Evolutionary conservation across 2,113 vertebrate species (phyloP).

Genomic region (Phylloscopus trochiloides): DNA sequence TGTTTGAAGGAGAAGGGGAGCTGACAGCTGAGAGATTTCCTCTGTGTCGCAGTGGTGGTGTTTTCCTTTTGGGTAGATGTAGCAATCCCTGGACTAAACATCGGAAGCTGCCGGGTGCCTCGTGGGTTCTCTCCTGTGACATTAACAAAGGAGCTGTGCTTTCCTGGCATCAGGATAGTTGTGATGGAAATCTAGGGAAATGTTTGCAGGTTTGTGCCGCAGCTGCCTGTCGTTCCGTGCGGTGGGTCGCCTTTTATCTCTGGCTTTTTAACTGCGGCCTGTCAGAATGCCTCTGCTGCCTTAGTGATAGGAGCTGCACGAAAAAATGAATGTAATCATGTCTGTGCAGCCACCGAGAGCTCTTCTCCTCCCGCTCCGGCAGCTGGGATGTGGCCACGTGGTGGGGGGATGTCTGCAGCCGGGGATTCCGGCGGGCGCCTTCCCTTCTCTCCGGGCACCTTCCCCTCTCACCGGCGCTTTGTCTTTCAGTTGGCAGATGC

Average conservation of each 20-base stretch:
- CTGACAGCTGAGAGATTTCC: background rate
- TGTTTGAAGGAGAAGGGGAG: background rate
- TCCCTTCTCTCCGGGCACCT: background rate
- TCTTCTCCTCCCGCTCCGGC: background rate
- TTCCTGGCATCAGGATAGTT: background rate
- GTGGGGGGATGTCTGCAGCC: background rate
- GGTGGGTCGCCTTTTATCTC: background rate
- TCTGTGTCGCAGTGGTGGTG: background rate
- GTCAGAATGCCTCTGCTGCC: background rate
- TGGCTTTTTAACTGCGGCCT: background rate
- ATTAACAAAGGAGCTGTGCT: background rate
- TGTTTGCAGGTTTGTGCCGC: background rate
- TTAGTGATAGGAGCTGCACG: background rate
- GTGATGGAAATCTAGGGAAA: background rate
- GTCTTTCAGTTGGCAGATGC: conserved; percentile 80
- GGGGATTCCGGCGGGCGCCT: accelerated
- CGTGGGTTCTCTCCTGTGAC: background rate
- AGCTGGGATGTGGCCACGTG: background rate
- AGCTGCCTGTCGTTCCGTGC: background rate
- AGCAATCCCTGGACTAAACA: background rate
- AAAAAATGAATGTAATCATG: background rate
- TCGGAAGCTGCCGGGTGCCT: background rate
- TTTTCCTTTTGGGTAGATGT: background rate
- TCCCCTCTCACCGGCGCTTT: background rate
- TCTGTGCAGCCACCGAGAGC: background rate